These are phyloP conservation scores for Baccha elongata DNA, from an alignment of 2,888 invertebrate species.

Conservation along the genomic window DNA sequence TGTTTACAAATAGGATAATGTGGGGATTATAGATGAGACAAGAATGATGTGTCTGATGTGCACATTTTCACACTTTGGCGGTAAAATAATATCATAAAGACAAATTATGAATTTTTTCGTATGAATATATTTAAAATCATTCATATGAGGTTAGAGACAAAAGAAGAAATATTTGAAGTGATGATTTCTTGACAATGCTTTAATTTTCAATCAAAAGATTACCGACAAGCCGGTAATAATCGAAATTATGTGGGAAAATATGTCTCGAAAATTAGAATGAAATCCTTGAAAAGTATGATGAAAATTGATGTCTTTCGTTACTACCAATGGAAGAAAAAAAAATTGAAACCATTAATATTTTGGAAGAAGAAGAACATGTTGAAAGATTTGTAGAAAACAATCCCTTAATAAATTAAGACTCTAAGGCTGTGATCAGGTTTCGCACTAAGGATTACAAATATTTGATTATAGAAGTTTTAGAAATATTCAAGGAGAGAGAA, in stretches of 20 bases:
- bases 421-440: no score
- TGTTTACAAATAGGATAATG: constrained; percentile 68
- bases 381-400: no score
- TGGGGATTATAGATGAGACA: constrained; percentile 50
- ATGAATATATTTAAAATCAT: constrained; percentile 16
- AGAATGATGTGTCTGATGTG: constrained; percentile 17
- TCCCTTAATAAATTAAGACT: no score
- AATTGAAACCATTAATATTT: no score
- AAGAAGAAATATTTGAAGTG: constrained; percentile 12
- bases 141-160: not conserved
- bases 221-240: constrained; percentile 7
- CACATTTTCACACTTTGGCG: constrained; percentile 44
- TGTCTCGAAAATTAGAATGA: no score
- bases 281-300: no score
- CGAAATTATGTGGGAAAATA: constrained; percentile 12
- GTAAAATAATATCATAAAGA: not conserved
- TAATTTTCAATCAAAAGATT: not conserved
- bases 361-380: no score
- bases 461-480: no score
- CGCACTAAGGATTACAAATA: no score
- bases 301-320: no score
- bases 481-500: no score
- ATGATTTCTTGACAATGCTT: not conserved
- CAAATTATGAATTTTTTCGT: constrained; percentile 28
- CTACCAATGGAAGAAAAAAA: no score